Evolutionary conservation across 2,888 invertebrate genomes (phyloP), one percentile per base, ranked within the genome.

Genomic region (Eupithecia vulgata): DNA sequence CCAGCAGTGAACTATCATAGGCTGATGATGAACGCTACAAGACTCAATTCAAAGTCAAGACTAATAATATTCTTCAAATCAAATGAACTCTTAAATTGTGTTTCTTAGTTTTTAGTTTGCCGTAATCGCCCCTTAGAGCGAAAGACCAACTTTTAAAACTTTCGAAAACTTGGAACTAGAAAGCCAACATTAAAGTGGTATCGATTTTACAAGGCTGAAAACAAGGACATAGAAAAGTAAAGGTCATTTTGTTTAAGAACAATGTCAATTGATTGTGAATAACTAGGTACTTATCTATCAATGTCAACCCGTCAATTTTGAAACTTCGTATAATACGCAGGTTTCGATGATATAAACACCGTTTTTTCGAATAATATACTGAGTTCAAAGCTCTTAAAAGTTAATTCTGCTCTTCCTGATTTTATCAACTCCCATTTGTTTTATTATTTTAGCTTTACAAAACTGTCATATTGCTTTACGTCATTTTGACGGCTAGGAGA

Each of bases 171-270:
- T 17, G 34, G 30, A 61, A 34, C 15, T 61, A 17, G 7, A 61
- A 61, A 34, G 30, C 61, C 34, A 61, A 34, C 34, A 34, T 61
- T 34, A 17, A 34, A 34, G 61, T 61, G 30, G 61, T 61, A 61
- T 61, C 61, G 61, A 61, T 61, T 61, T 17, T 5, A 61, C 61
- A 61, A 61, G 61, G 61, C 17, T 34, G 15, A 34, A 34, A 13
- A 61, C 61, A 61, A 61, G 61, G 61, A 61, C 25, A 59, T 30
- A 34, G 15, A 61, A 61, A 61, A 61, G 17, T 15, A 34, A 2
- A 61, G 15, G 34, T 61, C 8, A 34, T 61, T 61, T 34, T 15
- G 34, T 17, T 61, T 34, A 61, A 61, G 59, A 17, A 8, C 17
- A 25, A 15, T 13, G 30, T 30, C 30, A 8, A 61, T 61, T 17